A percentile compares a stretch with the other conserved stretches of the same genome.
Conservation (phyloP, 2,797 vertebrate genomes). For the Holocentrus rufus region DNA sequence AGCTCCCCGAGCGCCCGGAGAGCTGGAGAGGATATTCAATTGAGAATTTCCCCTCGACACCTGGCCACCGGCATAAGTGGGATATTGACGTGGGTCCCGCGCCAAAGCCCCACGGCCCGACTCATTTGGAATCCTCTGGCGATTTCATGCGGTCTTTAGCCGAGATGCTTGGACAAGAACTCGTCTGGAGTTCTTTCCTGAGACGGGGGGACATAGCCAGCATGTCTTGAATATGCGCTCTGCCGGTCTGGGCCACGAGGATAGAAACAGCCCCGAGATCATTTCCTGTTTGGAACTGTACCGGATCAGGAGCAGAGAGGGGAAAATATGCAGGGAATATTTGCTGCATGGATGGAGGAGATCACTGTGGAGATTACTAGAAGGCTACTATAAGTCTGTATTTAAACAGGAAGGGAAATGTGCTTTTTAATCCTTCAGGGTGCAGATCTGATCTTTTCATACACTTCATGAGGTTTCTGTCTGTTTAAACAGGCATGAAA, state of each 20-base stretch:
- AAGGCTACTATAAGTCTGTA: constrained; percentile 23
- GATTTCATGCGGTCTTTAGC: constrained; percentile 70
- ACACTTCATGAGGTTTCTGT: not conserved
- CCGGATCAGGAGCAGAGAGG: constrained; percentile 34
- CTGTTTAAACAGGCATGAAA: not conserved
- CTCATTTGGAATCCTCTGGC: constrained; percentile 65
- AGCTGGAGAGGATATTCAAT: constrained; percentile 75
- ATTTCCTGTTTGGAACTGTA: constrained; percentile 69
- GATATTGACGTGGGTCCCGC: constrained; percentile 69
- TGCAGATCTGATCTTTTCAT: not conserved
- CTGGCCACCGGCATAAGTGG: constrained; percentile 76
- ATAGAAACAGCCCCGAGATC: constrained; percentile 59
- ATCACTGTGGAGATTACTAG: constrained; percentile 29
- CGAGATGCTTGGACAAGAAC: constrained; percentile 70
- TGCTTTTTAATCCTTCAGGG: not conserved
- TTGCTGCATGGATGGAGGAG: constrained; percentile 38
- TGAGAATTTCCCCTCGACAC: constrained; percentile 79
- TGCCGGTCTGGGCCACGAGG: constrained; percentile 40
- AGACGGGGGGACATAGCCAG: constrained; percentile 58
- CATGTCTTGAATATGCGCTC: constrained; percentile 51
- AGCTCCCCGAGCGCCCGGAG: constrained; percentile 70
- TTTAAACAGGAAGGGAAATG: constrained; percentile 5
- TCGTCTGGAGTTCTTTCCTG: constrained; percentile 73
- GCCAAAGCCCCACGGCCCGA: constrained; percentile 72
- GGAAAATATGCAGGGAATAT: constrained; percentile 48